Percentiles rank a stretch among this genome's conserved stretches.
These are phyloP conservation scores for Spheniscus humboldti DNA, from an alignment of 2,797 vertebrate species.

Conservation along the genomic window DNA sequence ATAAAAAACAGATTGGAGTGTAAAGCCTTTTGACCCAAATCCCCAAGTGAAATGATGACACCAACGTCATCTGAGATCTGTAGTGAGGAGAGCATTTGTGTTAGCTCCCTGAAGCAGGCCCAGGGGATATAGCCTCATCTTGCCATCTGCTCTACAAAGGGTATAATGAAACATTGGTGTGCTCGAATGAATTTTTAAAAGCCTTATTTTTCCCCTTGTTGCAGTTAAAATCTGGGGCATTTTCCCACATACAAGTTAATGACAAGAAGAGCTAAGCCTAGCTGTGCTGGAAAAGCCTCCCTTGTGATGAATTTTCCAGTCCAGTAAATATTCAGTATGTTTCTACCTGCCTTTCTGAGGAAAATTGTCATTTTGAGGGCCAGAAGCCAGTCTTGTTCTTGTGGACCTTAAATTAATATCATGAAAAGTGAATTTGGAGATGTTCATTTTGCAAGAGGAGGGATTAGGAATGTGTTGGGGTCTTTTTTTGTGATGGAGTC, in stretches of 20 bases:
- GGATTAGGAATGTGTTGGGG: background rate
- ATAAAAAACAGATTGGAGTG: constrained; percentile 36
- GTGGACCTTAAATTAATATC: background rate
- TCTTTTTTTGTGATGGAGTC: background rate
- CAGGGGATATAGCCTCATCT: constrained; percentile 9
- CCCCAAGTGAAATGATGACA: constrained; percentile 39
- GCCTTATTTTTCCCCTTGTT: background rate
- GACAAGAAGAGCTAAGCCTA: background rate
- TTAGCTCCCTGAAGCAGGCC: constrained; percentile 5
- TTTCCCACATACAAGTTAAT: background rate
- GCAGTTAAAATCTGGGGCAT: constrained; percentile 39
- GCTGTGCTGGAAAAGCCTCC: background rate
- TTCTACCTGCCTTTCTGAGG: background rate
- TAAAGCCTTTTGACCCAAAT: constrained; percentile 67
- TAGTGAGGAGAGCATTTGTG: constrained; percentile 8
- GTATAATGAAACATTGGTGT: constrained; percentile 15
- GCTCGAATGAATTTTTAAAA: constrained; percentile 40
- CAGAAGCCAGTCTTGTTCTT: background rate
- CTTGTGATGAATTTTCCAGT: background rate
- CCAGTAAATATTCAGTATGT: background rate
- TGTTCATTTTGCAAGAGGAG: background rate
- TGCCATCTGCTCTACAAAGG: constrained; percentile 49
- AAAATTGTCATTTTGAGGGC: background rate
- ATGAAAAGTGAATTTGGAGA: background rate
- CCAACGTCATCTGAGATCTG: constrained; percentile 3